phyloP scores from a whole-genome alignment of 1,140 invertebrate species.

The Plodia interpunctella region DNA sequence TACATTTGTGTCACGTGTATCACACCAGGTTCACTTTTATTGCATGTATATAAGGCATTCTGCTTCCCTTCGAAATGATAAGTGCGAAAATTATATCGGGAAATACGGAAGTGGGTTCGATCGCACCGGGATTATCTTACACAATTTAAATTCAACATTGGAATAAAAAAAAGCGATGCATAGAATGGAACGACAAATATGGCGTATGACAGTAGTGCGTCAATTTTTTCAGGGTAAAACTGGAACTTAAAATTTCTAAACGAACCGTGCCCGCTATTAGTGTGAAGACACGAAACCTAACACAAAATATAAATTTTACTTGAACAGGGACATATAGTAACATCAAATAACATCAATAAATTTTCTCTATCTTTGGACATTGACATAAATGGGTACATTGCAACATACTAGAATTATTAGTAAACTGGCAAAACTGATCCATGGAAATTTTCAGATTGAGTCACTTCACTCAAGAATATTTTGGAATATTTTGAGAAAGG shows the following conservation, averaged over 20 bases:
- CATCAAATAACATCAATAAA: neutral
- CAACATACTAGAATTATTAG: neutral
- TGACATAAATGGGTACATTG: neutral
- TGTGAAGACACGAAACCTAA: no score
- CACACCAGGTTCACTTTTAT: neutral
- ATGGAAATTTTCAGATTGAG: neutral
- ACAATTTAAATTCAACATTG: no score
- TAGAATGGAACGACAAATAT: no score
- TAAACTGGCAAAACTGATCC: neutral
- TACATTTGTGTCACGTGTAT: neutral
- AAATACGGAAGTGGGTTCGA: no score
- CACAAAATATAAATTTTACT: no score
- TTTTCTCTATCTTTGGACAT: neutral
- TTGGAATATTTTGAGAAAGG: no score
- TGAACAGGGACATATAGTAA: neutral
- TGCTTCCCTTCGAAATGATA: neutral
- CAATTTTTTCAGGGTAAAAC: neutral
- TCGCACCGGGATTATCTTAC: no score
- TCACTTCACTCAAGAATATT: constrained; percentile 15
- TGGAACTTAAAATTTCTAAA: no score
- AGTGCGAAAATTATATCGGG: no score
- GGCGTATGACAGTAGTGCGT: no score
- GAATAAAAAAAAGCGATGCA: no score
- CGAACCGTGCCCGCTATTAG: no score
- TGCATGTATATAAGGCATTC: neutral